Conservation (phyloP, 2,797 vertebrate species). For the Takifugu ocellatus region DNA sequence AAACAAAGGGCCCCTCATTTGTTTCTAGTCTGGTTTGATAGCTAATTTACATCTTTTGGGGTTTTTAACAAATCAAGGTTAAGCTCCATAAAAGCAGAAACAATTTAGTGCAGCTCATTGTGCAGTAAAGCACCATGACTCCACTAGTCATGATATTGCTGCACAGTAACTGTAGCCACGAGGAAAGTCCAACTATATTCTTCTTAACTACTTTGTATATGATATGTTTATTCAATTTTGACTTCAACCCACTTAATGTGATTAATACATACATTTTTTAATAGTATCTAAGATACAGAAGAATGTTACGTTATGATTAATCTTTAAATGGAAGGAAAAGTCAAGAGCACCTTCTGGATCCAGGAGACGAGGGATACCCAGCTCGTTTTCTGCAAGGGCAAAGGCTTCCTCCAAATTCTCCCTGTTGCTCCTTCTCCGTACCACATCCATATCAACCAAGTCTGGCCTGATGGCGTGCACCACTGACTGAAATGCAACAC, state of each 20-base stretch:
- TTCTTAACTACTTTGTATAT: no score
- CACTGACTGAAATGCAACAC: slow-evolving; percentile 90
- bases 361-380: slow-evolving; percentile 94
- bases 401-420: slow-evolving; percentile 96
- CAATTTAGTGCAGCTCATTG: no score
- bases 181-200: no score
- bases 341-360: slow-evolving; percentile 90
- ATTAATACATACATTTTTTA: no score
- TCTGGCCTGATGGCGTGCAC: slow-evolving; percentile 94
- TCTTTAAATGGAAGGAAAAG: slow-evolving; percentile 1
- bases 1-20: not conserved
- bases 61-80: slow-evolving; percentile 45
- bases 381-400: slow-evolving; percentile 86
- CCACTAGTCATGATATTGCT: no score
- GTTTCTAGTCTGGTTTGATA: slow-evolving; percentile 1
- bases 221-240: no score
- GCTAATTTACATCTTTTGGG: slow-evolving; percentile 37
- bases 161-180: no score
- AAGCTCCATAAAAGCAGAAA: slow-evolving; percentile 27
- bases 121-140: no score
- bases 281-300: not conserved
- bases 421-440: slow-evolving; percentile 81
- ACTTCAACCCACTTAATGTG: no score
- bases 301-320: not conserved
- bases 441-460: slow-evolving; percentile 88